phyloP scores from a whole-genome alignment of 37 sponge, comb jelly and placozoan genomes.

The Eunapius fragilis region DNA sequence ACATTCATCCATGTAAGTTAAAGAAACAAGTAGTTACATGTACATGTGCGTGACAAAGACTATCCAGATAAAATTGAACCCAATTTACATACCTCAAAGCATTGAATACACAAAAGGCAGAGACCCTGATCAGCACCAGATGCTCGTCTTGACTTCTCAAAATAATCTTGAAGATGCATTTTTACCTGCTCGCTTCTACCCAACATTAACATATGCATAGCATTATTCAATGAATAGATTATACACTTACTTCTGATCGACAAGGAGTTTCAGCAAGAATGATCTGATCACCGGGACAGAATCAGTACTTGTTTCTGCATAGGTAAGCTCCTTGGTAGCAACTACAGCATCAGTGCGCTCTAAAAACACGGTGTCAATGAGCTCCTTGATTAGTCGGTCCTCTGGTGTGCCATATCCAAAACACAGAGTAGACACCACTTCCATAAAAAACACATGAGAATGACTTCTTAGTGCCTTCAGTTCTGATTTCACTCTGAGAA shows the following conservation, averaged over 20 bases:
- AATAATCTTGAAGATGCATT: constrained; percentile 37
- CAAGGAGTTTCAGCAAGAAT: constrained; percentile 56
- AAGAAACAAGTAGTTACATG: too few species aligned
- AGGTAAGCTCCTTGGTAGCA: constrained; percentile 37
- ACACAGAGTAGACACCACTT: constrained; percentile 66
- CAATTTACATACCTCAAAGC: constrained; percentile 53
- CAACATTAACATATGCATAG: background rate
- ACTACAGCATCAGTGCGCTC: constrained; percentile 3
- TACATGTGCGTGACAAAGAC: too few species aligned
- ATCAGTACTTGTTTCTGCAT: constrained; percentile 32
- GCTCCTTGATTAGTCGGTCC: constrained; percentile 43
- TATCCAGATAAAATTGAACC: too few species aligned
- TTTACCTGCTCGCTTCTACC: constrained; percentile 37
- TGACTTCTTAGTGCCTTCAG: background rate
- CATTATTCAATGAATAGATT: background rate
- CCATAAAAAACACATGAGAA: constrained; percentile 55
- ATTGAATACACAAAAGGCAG: constrained; percentile 42
- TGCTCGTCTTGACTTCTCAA: constrained; percentile 19
- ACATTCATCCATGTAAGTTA: too few species aligned
- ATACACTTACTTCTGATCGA: constrained; percentile 44
- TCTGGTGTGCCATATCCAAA: constrained; percentile 66
- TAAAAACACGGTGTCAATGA: constrained; percentile 53
- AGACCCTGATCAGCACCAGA: constrained; percentile 31
- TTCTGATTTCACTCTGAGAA: background rate
- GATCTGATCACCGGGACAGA: constrained; percentile 57